Evolutionary conservation across 2,888 invertebrate species (phyloP), one percentile per base, ranked within the genome.

Genomic region (Hemithea aestivaria): DNA sequence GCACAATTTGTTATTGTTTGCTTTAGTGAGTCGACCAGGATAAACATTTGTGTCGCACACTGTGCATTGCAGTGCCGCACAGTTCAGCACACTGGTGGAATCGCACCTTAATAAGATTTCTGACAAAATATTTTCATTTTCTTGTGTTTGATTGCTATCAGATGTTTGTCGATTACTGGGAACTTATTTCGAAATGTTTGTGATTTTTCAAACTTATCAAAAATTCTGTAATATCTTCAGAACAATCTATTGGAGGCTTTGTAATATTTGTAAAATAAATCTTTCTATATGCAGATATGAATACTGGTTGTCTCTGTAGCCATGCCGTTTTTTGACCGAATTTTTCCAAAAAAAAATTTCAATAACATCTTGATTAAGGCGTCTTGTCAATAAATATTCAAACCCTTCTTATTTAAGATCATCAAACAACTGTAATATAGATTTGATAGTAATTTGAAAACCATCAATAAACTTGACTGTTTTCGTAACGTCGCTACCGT

Each of bases 361-460:
- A 16, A 49, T 8, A 4, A 9, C 10, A 7, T 43, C 43, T 28
- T 27, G 42, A 40, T 41, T 48, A 8, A 48, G 10, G n/a, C 45
- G 40, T 42, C 42, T 48, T 1, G 51, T 48, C 4, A 27, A 26
- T 24, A 51, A 24, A 26, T 29, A 46, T 25, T 40, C 16, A 35
- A 36, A 25, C 16, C 27, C 45, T 44, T 34, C 27, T 37, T 23
- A 25, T 37, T 45, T 41, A 20, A 51, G 38, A 27, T 51, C 45
- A 24, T 46, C 42, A 27, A 8, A 30, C n/a, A 51, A 34, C 10
- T 40, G 39, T 12, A 42, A 34, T 24, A 45, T n/a, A 23, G 48
- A 46, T 25, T 42, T 37, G 27, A 51, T 48, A n/a, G 51, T 27
- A 6, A 51, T 35, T 41, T 40, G 32, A 32, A 51, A 48, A 21